Conservation (phyloP, 2,797 vertebrate genomes). For the Falco berigora region DNA sequence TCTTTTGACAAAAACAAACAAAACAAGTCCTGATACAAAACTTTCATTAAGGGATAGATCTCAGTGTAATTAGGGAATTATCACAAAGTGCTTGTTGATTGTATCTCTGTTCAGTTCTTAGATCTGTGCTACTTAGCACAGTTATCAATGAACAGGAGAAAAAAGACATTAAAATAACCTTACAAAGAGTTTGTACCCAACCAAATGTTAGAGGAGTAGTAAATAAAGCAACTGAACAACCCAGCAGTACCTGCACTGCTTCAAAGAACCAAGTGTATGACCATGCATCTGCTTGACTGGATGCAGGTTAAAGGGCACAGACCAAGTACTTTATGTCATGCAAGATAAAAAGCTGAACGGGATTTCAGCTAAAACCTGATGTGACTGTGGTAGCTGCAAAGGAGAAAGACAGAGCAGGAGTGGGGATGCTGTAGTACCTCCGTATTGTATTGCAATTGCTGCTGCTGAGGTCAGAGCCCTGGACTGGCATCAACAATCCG, state of each 20-base stretch:
- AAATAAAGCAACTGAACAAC: neutral
- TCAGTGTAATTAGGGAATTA: neutral
- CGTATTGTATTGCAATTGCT: neutral
- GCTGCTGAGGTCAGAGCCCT: neutral
- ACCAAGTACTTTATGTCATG: neutral
- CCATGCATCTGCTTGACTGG: neutral
- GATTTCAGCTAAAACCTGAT: neutral
- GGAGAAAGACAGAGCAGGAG: neutral
- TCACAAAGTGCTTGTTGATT: neutral
- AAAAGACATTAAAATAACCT: neutral
- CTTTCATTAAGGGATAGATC: neutral
- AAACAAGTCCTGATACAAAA: neutral
- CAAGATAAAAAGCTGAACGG: neutral
- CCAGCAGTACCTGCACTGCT: neutral
- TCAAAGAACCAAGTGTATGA: neutral
- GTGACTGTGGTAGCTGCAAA: neutral
- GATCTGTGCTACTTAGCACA: neutral
- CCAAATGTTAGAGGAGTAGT: neutral
- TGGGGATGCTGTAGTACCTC: neutral
- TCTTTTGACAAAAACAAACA: no score
- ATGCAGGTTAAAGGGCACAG: neutral
- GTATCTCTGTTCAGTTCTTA: neutral
- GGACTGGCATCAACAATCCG: neutral
- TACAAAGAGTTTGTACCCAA: neutral
- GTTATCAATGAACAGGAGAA: neutral